phyloP scores from a whole-genome alignment of 2,797 vertebrate species.

The Tokudaia tokunoshimensis region DNA sequence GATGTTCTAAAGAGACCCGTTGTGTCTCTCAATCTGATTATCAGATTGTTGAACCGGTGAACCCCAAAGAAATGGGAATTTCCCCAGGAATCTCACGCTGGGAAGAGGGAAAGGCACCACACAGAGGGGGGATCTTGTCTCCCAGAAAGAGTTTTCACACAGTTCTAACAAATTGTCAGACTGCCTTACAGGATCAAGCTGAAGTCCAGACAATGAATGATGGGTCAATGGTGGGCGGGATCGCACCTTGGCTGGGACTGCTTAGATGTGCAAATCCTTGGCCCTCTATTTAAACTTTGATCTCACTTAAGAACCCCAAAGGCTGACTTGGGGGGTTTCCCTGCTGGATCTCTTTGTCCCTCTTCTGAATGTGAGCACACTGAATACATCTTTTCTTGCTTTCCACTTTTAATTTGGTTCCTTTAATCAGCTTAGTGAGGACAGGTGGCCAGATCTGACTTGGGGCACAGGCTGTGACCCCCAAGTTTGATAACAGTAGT shows the following conservation, averaged over 20 bases:
- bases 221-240: background rate
- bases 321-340: background rate
- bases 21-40: background rate
- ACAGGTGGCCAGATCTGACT: background rate
- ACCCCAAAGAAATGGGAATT: slow-evolving; percentile 4
- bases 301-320: background rate
- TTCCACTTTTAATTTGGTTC: slow-evolving; percentile 19
- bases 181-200: background rate
- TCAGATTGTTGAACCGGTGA: background rate
- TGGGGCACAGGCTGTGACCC: background rate
- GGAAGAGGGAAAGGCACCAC: background rate
- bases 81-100: background rate
- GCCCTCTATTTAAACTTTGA: background rate
- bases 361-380: background rate
- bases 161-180: background rate
- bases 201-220: background rate
- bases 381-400: background rate
- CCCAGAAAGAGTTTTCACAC: background rate
- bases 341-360: background rate
- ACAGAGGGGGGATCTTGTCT: background rate
- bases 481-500: background rate
- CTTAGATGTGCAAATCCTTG: background rate
- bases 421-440: slow-evolving; percentile 9
- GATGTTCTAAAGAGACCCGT: background rate
- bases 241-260: background rate